phyloP scores from a whole-genome alignment of 2,888 invertebrate species.

The Ashinkailepas kermadecensis region DNA sequence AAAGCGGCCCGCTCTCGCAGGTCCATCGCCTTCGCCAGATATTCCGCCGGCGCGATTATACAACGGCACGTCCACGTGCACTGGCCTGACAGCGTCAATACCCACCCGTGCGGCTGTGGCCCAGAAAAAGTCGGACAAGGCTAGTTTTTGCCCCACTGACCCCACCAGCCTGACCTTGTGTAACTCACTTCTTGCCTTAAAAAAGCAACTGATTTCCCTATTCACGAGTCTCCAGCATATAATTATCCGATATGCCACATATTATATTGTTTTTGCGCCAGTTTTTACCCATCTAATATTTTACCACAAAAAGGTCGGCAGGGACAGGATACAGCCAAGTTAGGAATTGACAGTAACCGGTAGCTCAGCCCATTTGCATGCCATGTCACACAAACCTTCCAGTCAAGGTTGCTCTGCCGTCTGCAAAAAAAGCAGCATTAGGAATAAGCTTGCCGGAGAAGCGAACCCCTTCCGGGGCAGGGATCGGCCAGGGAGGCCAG shows the following conservation, averaged over 20 bases:
- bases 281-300: neutral
- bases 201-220: neutral
- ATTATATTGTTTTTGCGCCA: neutral
- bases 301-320: slow-evolving; percentile 3
- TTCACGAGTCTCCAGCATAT: neutral
- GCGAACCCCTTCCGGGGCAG: too few species aligned
- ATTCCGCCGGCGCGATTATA: neutral
- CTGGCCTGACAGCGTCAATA: neutral
- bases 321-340: neutral
- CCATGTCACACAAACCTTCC: neutral
- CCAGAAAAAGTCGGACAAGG: slow-evolving; percentile 5
- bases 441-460: too few species aligned
- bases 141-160: neutral
- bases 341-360: neutral
- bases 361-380: neutral
- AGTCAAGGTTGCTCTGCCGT: neutral
- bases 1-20: neutral
- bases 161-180: neutral
- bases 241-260: neutral
- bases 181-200: neutral
- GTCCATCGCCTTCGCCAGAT: neutral
- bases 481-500: too few species aligned
- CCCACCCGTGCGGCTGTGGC: neutral
- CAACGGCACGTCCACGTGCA: too few species aligned
- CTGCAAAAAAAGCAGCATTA: too few species aligned